Conservation (phyloP, 2,888 invertebrate species). For the Mesoligia furuncula region DNA sequence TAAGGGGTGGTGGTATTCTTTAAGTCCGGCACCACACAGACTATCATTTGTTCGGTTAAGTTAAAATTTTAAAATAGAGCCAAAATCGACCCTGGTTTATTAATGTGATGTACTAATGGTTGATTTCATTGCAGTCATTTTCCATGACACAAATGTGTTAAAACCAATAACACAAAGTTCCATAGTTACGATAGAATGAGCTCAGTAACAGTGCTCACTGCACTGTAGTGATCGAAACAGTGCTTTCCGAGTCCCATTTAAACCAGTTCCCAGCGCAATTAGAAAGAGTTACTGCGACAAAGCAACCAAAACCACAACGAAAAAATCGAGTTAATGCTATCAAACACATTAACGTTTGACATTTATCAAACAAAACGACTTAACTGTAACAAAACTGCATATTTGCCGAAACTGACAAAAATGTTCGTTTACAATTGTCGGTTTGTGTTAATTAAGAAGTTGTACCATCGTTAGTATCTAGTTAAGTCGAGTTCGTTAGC, state of each 20-base stretch:
- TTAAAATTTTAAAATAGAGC: background rate
- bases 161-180: background rate
- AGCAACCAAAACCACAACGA: constrained; percentile 7
- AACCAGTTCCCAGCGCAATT: constrained; percentile 39
- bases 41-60: background rate
- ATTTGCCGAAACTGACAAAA: constrained; percentile 66
- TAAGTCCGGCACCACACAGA: too few relatives aligned
- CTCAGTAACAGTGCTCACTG: too few relatives aligned
- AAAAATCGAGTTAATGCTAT: constrained; percentile 25
- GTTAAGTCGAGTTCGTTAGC: constrained; percentile 86
- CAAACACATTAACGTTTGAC: too few relatives aligned
- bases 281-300: constrained; percentile 44
- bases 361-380: constrained; percentile 17
- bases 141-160: background rate
- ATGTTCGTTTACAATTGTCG: constrained; percentile 74
- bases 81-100: background rate
- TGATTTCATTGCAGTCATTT: background rate
- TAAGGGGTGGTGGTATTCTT: too few relatives aligned
- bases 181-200: background rate
- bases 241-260: constrained; percentile 18
- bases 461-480: constrained; percentile 83
- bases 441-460: constrained; percentile 84
- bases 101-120: background rate
- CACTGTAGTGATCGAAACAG: background rate
- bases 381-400: constrained; percentile 43